phyloP scores from a whole-genome alignment of 2,797 vertebrate genomes.

The Tympanoctomys barrerae region DNA sequence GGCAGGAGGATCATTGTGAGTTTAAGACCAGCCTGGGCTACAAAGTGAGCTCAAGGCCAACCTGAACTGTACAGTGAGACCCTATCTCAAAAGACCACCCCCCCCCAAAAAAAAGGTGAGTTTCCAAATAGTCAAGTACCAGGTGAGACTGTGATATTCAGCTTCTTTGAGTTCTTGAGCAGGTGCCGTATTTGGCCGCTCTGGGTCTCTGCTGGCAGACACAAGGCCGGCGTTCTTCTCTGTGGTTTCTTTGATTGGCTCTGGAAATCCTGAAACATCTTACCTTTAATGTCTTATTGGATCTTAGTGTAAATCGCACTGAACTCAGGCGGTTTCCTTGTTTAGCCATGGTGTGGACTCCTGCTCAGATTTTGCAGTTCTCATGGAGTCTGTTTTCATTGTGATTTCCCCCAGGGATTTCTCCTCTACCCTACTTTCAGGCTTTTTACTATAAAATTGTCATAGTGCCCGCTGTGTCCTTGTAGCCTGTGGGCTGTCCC shows the following conservation, averaged over 20 bases:
- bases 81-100: no score
- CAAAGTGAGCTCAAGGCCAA: no score
- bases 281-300: background rate
- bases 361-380: no score
- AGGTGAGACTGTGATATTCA: background rate
- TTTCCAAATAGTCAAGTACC: background rate
- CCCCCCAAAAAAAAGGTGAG: background rate
- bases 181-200: no score
- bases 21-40: no score
- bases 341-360: background rate
- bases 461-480: background rate
- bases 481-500: accelerated
- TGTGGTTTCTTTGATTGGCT: background rate
- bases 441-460: background rate
- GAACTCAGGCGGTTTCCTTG: background rate
- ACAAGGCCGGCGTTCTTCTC: background rate
- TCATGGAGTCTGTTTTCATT: background rate
- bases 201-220: no score
- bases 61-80: no score
- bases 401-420: background rate
- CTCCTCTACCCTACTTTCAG: background rate
- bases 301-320: background rate
- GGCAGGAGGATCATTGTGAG: no score
- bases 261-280: background rate
- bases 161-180: background rate